Percentiles rank a stretch among this genome's conserved stretches.
These are phyloP conservation scores for Parauchenoglanis punctatus DNA, from an alignment of 2,797 vertebrate species.

Conservation along the genomic window DNA sequence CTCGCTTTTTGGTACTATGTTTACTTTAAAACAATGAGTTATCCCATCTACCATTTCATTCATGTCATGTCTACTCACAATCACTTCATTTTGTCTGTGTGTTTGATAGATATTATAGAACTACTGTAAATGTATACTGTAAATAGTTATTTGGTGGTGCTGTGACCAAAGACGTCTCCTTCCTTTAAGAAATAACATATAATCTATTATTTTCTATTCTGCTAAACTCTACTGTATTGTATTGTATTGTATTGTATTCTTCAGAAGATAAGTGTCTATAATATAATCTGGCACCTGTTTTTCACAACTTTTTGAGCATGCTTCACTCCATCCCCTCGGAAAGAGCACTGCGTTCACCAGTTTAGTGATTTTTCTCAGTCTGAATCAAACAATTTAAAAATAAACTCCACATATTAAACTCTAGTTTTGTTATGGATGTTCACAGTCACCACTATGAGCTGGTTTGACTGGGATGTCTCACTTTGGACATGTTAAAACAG, in stretches of 20 bases:
- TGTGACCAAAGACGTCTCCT: not conserved
- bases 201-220: not conserved
- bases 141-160: not conserved
- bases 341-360: not conserved
- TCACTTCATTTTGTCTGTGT: not conserved
- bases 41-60: not conserved
- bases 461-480: not conserved
- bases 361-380: not conserved
- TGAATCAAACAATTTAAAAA: conserved; percentile 2
- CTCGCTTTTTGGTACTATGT: not conserved
- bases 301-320: not conserved
- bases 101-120: no score
- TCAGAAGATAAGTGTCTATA: not conserved
- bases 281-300: not conserved
- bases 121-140: not conserved
- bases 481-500: not conserved
- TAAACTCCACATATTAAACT: not conserved
- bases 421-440: not conserved
- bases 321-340: not conserved
- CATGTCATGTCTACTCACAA: not conserved
- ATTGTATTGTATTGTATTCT: not conserved
- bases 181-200: not conserved
- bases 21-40: not conserved
- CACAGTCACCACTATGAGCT: not conserved
- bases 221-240: not conserved